Evolutionary conservation across 2,797 vertebrate species (phyloP).

Genomic region (Heteromormyrus szaboi): DNA sequence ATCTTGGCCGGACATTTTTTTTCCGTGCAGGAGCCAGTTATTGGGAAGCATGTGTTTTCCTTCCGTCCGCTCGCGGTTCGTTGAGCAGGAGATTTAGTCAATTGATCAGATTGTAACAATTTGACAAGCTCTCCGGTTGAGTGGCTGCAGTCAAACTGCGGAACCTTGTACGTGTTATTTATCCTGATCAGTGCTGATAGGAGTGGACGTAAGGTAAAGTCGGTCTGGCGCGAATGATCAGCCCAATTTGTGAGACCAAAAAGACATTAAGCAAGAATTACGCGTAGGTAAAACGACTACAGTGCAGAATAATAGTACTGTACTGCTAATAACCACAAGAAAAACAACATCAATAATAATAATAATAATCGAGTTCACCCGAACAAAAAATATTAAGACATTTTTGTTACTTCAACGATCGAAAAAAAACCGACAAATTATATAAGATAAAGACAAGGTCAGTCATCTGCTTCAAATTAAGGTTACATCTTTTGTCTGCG

Average conservation of each 20-base stretch:
- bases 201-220: background rate
- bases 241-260: constrained; percentile 3
- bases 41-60: constrained; percentile 16
- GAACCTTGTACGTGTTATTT: constrained; percentile 9
- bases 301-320: background rate
- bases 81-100: constrained; percentile 19
- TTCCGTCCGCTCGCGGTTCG: constrained; percentile 18
- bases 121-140: constrained; percentile 16
- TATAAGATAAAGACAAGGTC: background rate
- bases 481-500: background rate
- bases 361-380: background rate
- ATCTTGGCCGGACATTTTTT: constrained; percentile 7
- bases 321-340: background rate
- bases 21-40: background rate
- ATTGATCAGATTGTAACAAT: constrained; percentile 31
- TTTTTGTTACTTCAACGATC: background rate
- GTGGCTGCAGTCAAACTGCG: constrained; percentile 14
- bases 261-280: background rate
- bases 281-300: background rate
- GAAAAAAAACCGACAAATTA: background rate
- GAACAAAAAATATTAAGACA: background rate
- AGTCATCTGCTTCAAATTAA: background rate
- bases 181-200: constrained; percentile 11
- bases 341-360: background rate
- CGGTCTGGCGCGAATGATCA: background rate